Base-by-base conservation (phyloP, 2,888 invertebrate species). In the Nomada fabriciana region DNA sequence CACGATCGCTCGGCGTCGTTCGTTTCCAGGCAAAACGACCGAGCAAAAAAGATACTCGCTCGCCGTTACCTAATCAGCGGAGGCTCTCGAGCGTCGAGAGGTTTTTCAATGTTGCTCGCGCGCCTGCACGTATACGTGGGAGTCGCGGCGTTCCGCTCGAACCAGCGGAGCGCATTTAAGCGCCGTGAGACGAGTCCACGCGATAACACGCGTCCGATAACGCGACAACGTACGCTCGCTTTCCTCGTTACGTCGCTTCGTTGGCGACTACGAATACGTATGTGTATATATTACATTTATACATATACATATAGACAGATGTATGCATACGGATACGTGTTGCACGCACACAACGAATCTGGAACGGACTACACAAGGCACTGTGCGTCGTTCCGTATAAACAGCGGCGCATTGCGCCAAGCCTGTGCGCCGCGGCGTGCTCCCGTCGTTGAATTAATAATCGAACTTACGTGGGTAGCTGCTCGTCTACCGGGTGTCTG, bases 201-300 rank as follows among this genome's bases (percentile, higher is more conserved):
- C 80, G 89, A 89, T 89, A 89, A 89, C 84, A 77, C 77, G 55
- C 53, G 76, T 65, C 82, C 70, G 90, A 89, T 89, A 89, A 89
- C 77, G 74, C 81, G 76, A 64, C 75, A 80, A 89, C 73, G 83
- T 80, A 71, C 42, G 59, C 53, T 61, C 68, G 71, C 67, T 76
- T 68, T 77, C 74, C 61, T 78, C 67, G 79, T 71, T 77, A 84
- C 79, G 73, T 74, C 74, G 69, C 36, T 29, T 74, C 76, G 69
- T 20, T 23, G 72, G 42, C 63, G 69, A 57, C 59, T 61, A 18
- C 50, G 59, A n/a, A 59, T 55, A 47, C 64, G 25, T 61, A 42
- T 36, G 1, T 47, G 20, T 50, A 29, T 50, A 29, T 42, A 63
- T 70, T 67, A 18, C 25, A 63, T n/a, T 53, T 53, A 53, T n/a